phyloP scores from a whole-genome alignment of 1,140 invertebrate species.

The Venturia canescens region DNA sequence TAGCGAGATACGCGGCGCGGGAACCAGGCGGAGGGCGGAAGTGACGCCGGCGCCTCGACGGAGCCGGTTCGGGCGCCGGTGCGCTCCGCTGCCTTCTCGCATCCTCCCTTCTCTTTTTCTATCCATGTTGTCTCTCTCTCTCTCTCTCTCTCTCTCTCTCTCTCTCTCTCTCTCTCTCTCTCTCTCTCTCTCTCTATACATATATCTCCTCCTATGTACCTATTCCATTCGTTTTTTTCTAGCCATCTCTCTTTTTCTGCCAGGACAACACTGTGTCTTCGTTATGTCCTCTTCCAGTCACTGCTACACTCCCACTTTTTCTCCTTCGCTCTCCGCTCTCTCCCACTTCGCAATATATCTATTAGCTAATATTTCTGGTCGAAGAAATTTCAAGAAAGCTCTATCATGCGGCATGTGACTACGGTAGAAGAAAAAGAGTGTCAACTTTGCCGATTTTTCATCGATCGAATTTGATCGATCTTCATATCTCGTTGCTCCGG shows the following conservation, averaged over 20 bases:
- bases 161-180: too few species aligned
- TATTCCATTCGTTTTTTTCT: slow-evolving; percentile 43
- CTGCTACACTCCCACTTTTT: slow-evolving; percentile 51
- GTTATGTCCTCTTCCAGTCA: slow-evolving; percentile 69
- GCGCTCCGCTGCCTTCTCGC: slow-evolving; percentile 72
- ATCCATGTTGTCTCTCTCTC: slow-evolving; percentile 42
- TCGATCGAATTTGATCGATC: background rate
- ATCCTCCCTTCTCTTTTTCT: slow-evolving; percentile 63
- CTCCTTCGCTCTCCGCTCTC: slow-evolving; percentile 43
- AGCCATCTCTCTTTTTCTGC: slow-evolving; percentile 42
- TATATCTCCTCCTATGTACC: background rate
- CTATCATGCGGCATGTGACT: background rate
- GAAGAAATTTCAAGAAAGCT: slow-evolving; percentile 45
- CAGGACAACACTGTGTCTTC: slow-evolving; percentile 70
- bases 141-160: too few species aligned
- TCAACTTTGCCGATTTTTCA: background rate
- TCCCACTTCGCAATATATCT: slow-evolving; percentile 52
- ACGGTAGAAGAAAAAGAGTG: background rate
- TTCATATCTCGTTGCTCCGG: background rate
- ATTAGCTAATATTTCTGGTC: slow-evolving; percentile 64
- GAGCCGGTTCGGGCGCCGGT: slow-evolving; percentile 75
- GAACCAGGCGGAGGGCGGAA: slow-evolving; percentile 69
- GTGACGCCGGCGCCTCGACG: slow-evolving; percentile 76
- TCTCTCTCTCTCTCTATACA: background rate
- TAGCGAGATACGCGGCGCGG: slow-evolving; percentile 51